Conservation (phyloP, 2,113 vertebrate genomes). For the Ardeotis arabs region DNA sequence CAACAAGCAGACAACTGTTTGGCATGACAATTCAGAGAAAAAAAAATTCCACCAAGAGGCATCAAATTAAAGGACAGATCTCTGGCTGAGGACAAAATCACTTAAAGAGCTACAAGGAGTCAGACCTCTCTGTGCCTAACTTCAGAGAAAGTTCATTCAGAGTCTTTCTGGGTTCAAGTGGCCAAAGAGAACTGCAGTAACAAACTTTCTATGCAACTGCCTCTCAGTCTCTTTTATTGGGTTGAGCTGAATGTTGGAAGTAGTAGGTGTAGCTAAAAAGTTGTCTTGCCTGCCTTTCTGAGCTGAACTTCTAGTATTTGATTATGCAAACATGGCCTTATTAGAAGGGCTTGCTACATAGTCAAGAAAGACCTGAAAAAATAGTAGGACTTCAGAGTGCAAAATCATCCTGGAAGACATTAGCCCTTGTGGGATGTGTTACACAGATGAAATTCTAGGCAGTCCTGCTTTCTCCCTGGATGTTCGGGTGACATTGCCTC, state of each 20-base stretch:
- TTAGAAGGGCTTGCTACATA: not conserved
- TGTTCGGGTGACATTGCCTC: not conserved
- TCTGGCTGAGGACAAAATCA: conserved; percentile 1
- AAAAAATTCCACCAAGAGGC: not conserved
- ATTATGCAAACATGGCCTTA: not conserved
- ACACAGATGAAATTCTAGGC: not conserved
- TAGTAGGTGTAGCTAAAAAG: not conserved
- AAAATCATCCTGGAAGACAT: not conserved
- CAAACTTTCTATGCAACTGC: not conserved
- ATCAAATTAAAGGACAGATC: not conserved
- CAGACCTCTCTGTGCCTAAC: not conserved
- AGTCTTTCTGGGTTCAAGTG: not conserved
- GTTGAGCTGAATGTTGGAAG: not conserved
- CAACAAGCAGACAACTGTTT: not conserved
- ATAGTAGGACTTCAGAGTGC: not conserved
- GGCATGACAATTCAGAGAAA: not conserved
- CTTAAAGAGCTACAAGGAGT: not conserved
- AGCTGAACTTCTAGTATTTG: not conserved
- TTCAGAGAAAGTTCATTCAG: not conserved
- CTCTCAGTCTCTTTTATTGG: not conserved
- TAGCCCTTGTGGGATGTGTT: not conserved
- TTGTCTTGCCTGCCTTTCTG: not conserved
- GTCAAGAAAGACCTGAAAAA: not conserved
- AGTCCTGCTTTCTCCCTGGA: not conserved
- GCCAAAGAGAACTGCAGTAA: not conserved